Percentiles rank a stretch among this genome's conserved stretches.
These are phyloP conservation scores for Lutjanus campechanus DNA, from an alignment of 2,797 vertebrate genomes.

Conservation along the genomic window DNA sequence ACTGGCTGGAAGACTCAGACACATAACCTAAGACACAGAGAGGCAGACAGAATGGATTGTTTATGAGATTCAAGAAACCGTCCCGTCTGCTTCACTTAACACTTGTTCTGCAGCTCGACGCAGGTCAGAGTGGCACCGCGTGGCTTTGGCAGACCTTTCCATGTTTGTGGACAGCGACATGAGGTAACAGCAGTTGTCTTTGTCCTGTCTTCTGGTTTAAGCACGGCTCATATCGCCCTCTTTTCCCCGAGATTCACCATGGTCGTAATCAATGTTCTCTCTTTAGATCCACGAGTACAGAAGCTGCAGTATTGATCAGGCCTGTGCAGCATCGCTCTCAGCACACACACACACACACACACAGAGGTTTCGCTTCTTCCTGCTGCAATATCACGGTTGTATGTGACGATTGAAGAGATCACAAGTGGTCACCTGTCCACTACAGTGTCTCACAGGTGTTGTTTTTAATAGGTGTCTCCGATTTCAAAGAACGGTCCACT, in stretches of 20 bases:
- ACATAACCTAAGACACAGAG: conserved; percentile 8
- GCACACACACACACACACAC: background rate
- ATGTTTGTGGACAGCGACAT: conserved; percentile 17
- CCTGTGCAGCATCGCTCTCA: background rate
- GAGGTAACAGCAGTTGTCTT: conserved; percentile 33
- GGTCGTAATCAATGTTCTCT: conserved; percentile 47
- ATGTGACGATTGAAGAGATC: background rate
- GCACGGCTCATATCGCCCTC: background rate
- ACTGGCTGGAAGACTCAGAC: conserved; percentile 28
- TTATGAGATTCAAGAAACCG: conserved; percentile 46
- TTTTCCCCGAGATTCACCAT: conserved; percentile 14
- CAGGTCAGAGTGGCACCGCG: conserved; percentile 16
- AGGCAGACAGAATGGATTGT: conserved; percentile 13
- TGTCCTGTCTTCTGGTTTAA: conserved; percentile 21
- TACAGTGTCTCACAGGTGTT: conserved; percentile 10
- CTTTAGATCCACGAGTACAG: conserved; percentile 36
- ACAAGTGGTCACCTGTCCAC: conserved; percentile 7
- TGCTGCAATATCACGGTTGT: background rate
- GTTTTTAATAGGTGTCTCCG: conserved; percentile 3
- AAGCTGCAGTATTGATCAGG: conserved; percentile 52
- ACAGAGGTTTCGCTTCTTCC: background rate
- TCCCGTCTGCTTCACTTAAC: conserved; percentile 29
- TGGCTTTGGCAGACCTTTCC: conserved; percentile 51
- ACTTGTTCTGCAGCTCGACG: conserved; percentile 28
- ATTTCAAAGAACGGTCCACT: conserved; percentile 10